phyloP scores from a whole-genome alignment of 2,888 invertebrate genomes.

The Pilophorus perplexus region DNA sequence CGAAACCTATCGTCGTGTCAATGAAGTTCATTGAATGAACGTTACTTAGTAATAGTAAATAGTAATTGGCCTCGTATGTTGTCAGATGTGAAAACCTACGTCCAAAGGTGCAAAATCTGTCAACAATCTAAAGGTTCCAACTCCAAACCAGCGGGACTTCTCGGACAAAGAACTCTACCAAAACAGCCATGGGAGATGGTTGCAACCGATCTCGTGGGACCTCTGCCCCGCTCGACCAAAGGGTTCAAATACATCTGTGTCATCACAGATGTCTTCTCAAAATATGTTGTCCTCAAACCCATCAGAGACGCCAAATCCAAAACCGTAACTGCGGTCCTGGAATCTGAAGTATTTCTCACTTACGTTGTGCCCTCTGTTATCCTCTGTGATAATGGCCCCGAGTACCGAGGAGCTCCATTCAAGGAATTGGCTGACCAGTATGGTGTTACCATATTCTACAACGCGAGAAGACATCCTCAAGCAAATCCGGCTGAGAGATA shows the following conservation, averaged over 20 bases:
- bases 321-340: not conserved
- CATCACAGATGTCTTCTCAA: constrained; percentile 47
- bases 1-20: constrained; percentile 43
- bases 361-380: not conserved
- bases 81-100: constrained; percentile 43
- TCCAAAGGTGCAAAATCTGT: constrained; percentile 44
- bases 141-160: not conserved
- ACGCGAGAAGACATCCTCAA: constrained; percentile 47
- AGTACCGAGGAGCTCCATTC: not conserved
- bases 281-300: not conserved
- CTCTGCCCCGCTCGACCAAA: constrained; percentile 24
- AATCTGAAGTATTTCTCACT: too few species aligned
- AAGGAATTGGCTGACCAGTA: constrained; percentile 35
- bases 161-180: not conserved
- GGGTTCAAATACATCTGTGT: constrained; percentile 47
- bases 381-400: too few species aligned
- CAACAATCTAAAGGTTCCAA: constrained; percentile 41
- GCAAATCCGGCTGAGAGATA: constrained; percentile 49
- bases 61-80: constrained; percentile 49
- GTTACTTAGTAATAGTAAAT: too few species aligned
- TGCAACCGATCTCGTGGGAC: constrained; percentile 46
- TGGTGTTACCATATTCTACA: too few species aligned
- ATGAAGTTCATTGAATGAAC: too few species aligned
- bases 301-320: not conserved
- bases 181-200: constrained; percentile 46